phyloP scores from a whole-genome alignment of 2,113 vertebrate species.

The Hyperopisus bebe region DNA sequence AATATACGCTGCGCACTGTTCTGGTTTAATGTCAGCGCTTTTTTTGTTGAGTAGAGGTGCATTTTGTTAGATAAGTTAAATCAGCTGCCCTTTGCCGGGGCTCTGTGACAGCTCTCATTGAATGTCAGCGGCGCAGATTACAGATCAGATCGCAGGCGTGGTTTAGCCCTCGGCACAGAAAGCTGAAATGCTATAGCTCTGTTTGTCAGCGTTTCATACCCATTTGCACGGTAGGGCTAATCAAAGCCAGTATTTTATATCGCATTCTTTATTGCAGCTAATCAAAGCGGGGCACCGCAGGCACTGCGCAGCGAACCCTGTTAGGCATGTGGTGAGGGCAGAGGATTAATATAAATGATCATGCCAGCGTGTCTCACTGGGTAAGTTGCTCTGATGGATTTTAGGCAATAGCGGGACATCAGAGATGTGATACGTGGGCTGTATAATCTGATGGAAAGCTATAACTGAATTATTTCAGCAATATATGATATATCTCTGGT shows the following conservation, averaged over 20 bases:
- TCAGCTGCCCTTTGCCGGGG: background rate
- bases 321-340: background rate
- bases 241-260: background rate
- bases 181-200: background rate
- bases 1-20: background rate
- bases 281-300: background rate
- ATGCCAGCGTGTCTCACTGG: background rate
- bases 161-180: background rate
- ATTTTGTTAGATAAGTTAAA: background rate
- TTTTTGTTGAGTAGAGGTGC: background rate
- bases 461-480: background rate
- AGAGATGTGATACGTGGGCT: background rate
- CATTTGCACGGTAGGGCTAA: background rate
- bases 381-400: slow-evolving; percentile 5
- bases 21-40: background rate
- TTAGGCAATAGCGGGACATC: background rate
- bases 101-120: background rate
- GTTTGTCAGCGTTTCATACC: background rate
- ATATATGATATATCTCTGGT: background rate
- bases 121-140: background rate
- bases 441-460: background rate
- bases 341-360: background rate
- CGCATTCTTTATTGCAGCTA: slow-evolving; percentile 21
- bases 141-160: background rate
- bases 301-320: background rate